Conservation (phyloP, 2,113 vertebrate species). For the Leucopsar rothschildi region DNA sequence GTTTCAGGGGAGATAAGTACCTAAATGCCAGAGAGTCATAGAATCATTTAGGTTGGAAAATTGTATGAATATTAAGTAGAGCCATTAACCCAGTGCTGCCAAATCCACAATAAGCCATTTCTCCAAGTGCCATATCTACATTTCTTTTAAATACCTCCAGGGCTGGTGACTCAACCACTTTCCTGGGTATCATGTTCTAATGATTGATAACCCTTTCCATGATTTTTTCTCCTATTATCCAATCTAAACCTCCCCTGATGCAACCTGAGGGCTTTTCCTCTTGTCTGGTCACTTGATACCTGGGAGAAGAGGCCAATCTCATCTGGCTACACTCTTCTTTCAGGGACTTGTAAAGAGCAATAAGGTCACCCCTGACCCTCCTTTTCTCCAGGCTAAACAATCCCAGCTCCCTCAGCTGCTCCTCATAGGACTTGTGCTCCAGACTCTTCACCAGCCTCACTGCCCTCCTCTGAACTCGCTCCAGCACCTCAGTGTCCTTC, state of each 20-base stretch:
- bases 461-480: neutral
- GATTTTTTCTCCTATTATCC: neutral
- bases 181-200: rapidly evolving
- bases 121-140: neutral
- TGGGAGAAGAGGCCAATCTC: rapidly evolving
- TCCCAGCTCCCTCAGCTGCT: neutral
- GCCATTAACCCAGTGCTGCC: neutral
- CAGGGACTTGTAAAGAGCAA: neutral
- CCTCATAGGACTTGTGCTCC: neutral
- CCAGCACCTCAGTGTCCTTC: neutral
- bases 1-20: neutral
- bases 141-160: neutral
- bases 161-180: neutral
- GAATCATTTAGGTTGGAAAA: neutral
- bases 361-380: neutral
- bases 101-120: neutral
- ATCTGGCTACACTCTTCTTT: neutral
- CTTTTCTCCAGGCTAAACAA: neutral
- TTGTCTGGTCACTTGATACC: neutral
- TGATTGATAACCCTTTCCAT: neutral
- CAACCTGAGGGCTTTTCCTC: neutral
- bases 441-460: neutral
- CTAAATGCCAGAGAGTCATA: neutral
- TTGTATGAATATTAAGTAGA: neutral
- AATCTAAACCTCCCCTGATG: neutral